Base-by-base conservation (phyloP, 1,140 invertebrate species). In the Calliphora vicina region DNA sequence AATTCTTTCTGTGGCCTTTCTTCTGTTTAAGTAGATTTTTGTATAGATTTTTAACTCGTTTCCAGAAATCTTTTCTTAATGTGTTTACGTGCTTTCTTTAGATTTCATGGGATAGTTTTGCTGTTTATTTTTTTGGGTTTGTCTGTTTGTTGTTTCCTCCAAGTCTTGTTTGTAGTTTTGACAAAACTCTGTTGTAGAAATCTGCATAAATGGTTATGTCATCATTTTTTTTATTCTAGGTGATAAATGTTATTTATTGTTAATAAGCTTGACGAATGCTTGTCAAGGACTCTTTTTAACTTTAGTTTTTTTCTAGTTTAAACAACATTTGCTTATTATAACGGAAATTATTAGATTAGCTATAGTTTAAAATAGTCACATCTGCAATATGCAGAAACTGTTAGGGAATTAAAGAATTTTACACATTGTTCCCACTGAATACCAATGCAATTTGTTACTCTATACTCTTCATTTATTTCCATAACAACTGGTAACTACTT, bases 251-350 rank as follows among this genome's bases (percentile, higher is more conserved):
- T 78, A 78, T 78, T 78, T 45, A 43, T 78, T 43, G 8, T 78
- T 78, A 78, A 78, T 78, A 78, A 78, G 74, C 74, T 78, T 78
- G 74, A 78, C 74, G 74, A 78, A 78, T 78, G 74, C n/a, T 23
- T 78, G 74, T 78, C 74, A 78, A 78, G 74, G 74, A 78, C 74
- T 74, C 12, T 43, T 78, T 78, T 42, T 29, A 35, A 43, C 6
- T 10, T 23, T 12, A 6, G 20, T 78, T 23, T 35, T 2, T 35
- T 35, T 8, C 29, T 35, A 43, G n/a, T 43, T 67, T 23, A 23
- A 67, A 23, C n/a, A 6, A 23, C 6, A 67, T 67, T 17, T 20
- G 17, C 9, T 20, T 67, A 67, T 67, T 67, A 67, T 67, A 67
- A 67, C 61, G 61, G 61, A 20, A 67, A 23, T 6, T 5, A 67